Conservation (phyloP, 2,113 vertebrate species). For the Mirza zaza region DNA sequence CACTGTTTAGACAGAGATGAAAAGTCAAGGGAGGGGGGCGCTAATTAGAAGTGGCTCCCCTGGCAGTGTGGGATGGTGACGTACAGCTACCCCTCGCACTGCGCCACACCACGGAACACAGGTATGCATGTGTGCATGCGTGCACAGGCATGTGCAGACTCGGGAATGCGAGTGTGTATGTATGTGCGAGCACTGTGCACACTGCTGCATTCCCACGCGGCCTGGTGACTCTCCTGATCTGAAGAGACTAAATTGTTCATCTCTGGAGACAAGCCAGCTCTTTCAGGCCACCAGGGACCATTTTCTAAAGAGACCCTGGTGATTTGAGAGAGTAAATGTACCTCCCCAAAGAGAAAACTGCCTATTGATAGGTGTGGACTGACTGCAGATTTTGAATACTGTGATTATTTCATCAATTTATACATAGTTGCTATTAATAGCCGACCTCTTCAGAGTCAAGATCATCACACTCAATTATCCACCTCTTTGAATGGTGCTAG, state of each 20-base stretch:
- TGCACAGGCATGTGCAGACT: accelerated
- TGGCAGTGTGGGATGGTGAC: background rate
- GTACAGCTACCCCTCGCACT: background rate
- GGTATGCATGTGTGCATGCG: no score
- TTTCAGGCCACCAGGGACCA: background rate
- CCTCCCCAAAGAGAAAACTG: background rate
- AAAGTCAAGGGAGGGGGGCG: background rate
- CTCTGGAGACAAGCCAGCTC: constrained; percentile 12
- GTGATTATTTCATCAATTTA: background rate
- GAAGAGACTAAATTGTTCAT: background rate
- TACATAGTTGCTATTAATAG: background rate
- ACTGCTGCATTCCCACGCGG: accelerated
- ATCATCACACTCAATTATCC: background rate
- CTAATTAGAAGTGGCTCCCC: background rate
- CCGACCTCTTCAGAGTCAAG: background rate
- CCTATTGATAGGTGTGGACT: background rate
- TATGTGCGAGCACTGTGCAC: background rate
- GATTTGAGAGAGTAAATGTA: constrained; percentile 17
- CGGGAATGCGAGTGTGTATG: accelerated
- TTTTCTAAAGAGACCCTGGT: constrained; percentile 26
- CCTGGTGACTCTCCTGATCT: background rate
- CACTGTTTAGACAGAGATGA: background rate
- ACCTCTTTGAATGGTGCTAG: background rate
- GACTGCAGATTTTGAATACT: background rate
- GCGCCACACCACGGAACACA: accelerated